Evolutionary conservation across 2,888 invertebrate species (phyloP).

Genomic region (Anticlea derivata): DNA sequence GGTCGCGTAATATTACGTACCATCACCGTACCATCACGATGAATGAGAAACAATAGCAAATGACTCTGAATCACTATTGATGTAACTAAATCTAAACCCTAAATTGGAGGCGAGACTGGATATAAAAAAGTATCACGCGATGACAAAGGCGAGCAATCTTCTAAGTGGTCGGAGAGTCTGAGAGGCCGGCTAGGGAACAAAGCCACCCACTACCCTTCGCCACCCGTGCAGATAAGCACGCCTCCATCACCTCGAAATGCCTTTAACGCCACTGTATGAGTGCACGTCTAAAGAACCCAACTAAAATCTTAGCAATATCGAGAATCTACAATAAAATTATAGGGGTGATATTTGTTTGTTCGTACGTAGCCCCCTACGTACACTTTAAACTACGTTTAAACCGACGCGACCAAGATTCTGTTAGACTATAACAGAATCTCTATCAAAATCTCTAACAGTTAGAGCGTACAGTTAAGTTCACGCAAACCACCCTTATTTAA

Average conservation of each 20-base stretch:
- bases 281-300: conserved; percentile 53
- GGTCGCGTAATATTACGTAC: neutral
- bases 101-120: conserved; percentile 60
- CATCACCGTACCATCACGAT: too few relatives aligned
- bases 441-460: too few relatives aligned
- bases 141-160: conserved; percentile 78
- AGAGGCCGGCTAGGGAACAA: conserved; percentile 57
- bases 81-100: conserved; percentile 58
- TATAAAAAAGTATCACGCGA: conserved; percentile 68
- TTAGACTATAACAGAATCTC: too few relatives aligned
- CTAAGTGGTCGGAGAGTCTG: conserved; percentile 75
- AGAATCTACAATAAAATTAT: too few relatives aligned
- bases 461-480: too few relatives aligned
- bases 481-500: too few relatives aligned
- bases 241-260: conserved; percentile 64
- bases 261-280: conserved; percentile 62
- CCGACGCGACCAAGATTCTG: too few relatives aligned
- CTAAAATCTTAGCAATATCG: conserved; percentile 58
- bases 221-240: conserved; percentile 63
- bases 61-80: conserved; percentile 38
- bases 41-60: conserved; percentile 3
- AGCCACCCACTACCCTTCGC: conserved; percentile 51
- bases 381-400: too few relatives aligned
- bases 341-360: too few relatives aligned
- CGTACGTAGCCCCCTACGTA: too few relatives aligned